These are phyloP conservation scores for Brachyhypopomus gauderio DNA, from an alignment of 2,113 vertebrate species.

Conservation along the genomic window DNA sequence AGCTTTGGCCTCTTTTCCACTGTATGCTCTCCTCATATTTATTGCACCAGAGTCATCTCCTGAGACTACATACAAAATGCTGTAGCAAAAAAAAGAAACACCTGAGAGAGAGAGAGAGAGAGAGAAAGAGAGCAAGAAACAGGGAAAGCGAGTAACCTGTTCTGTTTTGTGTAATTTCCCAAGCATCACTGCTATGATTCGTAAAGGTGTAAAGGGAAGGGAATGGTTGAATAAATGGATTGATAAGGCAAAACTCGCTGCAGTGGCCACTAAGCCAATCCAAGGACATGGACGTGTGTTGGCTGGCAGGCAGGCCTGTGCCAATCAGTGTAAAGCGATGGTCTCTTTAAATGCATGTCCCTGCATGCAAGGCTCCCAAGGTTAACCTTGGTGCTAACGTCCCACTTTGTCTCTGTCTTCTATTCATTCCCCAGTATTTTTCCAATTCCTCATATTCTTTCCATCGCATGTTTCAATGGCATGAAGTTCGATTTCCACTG, in stretches of 20 bases:
- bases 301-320: not conserved
- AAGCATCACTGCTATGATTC: not conserved
- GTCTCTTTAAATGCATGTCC: not conserved
- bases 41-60: conserved; percentile 19
- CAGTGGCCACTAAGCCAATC: no score
- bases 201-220: not conserved
- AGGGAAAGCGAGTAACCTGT: not conserved
- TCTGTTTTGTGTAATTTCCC: not conserved
- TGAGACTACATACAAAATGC: conserved; percentile 29
- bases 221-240: not conserved
- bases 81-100: conserved; percentile 14
- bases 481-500: no score
- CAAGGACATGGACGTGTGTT: no score
- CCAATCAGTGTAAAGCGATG: not conserved
- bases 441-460: no score
- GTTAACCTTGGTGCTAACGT: no score
- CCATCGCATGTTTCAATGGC: no score
- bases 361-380: no score
- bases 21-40: conserved; percentile 23
- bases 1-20: conserved; percentile 17
- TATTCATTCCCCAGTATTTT: no score
- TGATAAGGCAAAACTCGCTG: not conserved
- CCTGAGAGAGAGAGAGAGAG: not conserved
- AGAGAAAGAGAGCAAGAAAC: not conserved
- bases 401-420: no score